phyloP scores from a whole-genome alignment of 2,797 vertebrate species.

The Lateolabrax maculatus region DNA sequence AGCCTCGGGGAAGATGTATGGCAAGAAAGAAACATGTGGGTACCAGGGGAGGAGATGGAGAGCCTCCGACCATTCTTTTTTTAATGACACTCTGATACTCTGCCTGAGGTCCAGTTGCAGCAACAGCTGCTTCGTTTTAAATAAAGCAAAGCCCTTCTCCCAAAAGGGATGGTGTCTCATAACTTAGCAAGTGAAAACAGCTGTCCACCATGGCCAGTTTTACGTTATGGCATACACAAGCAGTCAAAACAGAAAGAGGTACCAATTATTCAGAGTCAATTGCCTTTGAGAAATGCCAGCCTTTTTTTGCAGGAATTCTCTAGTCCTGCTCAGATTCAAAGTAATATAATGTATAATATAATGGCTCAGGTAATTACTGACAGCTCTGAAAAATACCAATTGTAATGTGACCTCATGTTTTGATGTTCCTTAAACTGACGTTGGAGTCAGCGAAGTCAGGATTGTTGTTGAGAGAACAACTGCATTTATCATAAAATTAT shows the following conservation, averaged over 20 bases:
- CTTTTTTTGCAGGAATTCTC: constrained; percentile 23
- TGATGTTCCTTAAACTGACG: constrained; percentile 12
- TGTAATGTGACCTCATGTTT: constrained; percentile 9
- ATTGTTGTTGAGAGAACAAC: constrained; percentile 19
- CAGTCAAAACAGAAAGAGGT: constrained; percentile 41
- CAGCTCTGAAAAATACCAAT: constrained; percentile 21
- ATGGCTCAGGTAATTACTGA: constrained; percentile 25
- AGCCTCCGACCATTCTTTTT: constrained; percentile 76
- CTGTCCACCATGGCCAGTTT: constrained; percentile 46
- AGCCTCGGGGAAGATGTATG: constrained; percentile 82
- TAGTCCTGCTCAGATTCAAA: constrained; percentile 6
- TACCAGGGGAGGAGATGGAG: constrained; percentile 75
- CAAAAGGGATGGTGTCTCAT: constrained; percentile 61
- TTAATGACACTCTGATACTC: constrained; percentile 77
- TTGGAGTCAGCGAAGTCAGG: constrained; percentile 11
- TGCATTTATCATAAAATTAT: constrained; percentile 29
- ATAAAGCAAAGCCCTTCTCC: constrained; percentile 76
- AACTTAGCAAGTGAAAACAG: constrained; percentile 65
- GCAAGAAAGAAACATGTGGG: constrained; percentile 71
- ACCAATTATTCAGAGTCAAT: constrained; percentile 57
- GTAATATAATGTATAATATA: background rate
- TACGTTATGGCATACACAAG: constrained; percentile 31
- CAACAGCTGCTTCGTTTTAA: constrained; percentile 84
- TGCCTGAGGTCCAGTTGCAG: constrained; percentile 77
- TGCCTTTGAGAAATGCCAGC: constrained; percentile 48